Evolutionary conservation across 2,113 vertebrate genomes (phyloP), one percentile per base, ranked within the genome.

Genomic region (Mesocricetus auratus): DNA sequence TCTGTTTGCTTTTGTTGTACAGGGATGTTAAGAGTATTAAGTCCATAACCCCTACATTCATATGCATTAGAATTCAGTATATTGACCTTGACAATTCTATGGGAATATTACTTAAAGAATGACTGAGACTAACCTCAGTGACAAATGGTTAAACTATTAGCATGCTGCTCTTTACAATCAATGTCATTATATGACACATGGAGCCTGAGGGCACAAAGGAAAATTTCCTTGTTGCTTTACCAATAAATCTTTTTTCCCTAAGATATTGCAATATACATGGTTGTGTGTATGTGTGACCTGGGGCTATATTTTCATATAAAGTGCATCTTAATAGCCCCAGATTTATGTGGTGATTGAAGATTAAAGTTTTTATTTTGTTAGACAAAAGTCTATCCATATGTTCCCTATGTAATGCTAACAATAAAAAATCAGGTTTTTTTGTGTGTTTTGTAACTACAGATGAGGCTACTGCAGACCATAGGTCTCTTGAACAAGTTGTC

Each of bases 301-400:
- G 81, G 15, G 53, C 3, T 24, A 78, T 21, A 93, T 42, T 33
- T 47, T 71, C 10, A 62, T n/a, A 68, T 82, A n/a, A 75, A 17
- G 21, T 60, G 1, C 45, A 33, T 58, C 12, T 85, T 36, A 87
- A 89, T 13, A 89, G 26, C n/a, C 17, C 47, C 31, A 88, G 39
- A 60, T 58, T 75, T 82, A 66, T 13, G 26, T 77, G 22, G 1
- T 6, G 1, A 91, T 90, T 94, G 87, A 19, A 83, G 53, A 11
- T 90, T 87, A 42, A 50, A 29, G 33, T 90, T 77, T 39, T 83
- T 42, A 77, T 50, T 90, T 91, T 78, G 79, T 71, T 91, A 73
- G 39, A 24, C n/a, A 56, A 66, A 86, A 10, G 22, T 7, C 39
- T 24, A 50, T 60, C 53, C 39, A n/a, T 9, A 45, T 62, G 89